Evolutionary conservation across 2,113 vertebrate genomes (phyloP).

Genomic region (Antechinus flavipes): DNA sequence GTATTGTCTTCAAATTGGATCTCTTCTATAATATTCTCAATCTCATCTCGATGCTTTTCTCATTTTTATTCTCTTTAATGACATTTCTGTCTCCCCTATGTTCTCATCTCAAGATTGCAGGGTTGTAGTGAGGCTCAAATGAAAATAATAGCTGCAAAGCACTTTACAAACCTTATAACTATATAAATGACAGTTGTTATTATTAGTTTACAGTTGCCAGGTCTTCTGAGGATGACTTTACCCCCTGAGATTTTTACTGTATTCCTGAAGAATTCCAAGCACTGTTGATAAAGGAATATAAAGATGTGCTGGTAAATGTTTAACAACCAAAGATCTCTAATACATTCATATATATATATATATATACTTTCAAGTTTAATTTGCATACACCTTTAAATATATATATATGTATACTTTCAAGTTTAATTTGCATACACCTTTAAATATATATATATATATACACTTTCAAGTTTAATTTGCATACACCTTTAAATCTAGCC

Average conservation of each 20-base stretch:
- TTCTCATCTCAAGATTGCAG: background rate
- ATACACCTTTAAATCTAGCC: background rate
- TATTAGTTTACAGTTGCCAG: background rate
- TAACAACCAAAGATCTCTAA: background rate
- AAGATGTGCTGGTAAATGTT: background rate
- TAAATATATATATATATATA: background rate
- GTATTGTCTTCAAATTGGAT: background rate
- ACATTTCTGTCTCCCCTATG: background rate
- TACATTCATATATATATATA: too few relatives aligned
- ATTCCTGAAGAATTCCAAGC: background rate
- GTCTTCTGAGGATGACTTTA: too few relatives aligned
- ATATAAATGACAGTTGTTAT: background rate
- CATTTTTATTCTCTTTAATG: background rate
- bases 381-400: too few relatives aligned
- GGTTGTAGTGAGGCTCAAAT: background rate
- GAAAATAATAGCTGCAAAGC: background rate
- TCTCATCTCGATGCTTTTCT: background rate
- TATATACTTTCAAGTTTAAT: too few relatives aligned
- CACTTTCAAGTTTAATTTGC: background rate
- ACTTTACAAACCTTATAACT: background rate
- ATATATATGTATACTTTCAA: too few relatives aligned
- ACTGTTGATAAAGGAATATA: background rate
- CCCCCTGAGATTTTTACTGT: background rate
- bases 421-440: too few relatives aligned
- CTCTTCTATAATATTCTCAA: background rate